Evolutionary conservation across 2,888 invertebrate genomes (phyloP), one percentile per base, ranked within the genome.

Genomic region (Sturmia bella): DNA sequence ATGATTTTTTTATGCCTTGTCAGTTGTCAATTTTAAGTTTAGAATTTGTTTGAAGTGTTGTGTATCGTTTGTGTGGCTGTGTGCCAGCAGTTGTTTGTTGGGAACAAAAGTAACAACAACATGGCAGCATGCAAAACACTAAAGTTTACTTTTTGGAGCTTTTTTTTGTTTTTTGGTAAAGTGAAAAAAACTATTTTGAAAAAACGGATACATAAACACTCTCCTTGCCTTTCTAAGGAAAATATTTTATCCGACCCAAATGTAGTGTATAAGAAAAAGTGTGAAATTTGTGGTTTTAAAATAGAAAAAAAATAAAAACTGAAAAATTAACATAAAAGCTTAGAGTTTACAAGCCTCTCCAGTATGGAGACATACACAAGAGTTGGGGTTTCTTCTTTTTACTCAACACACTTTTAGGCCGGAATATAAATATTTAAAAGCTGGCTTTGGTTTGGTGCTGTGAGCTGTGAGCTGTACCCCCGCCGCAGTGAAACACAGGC

Each of bases 311-410:
- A 39, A 50, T 24, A 59, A 54, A 70, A 68, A 50, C 72, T 85
- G 84, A 83, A 84, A 86, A 88, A 88, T 88, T 88, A 87, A 87
- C 88, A 87, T 88, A 87, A 87, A 88, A 88, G 87, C 87, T 88
- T 84, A 87, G 87, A 87, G 87, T 78, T 75, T 64, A 45, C 54
- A 69, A 63, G 56, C 41, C 63, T 59, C 52, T 21, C 57, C 75
- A 66, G 45, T 48, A 13, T 24, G 69, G 41, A 63, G 61, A 61
- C 61, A 66, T 12, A 66, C 12, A 41, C 68, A 61, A 69, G 45
- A 80, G 50, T 63, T 74, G 27, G 63, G 54, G 50, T 7, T 27
- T 56, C 52, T 41, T 54, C 63, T 17, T 15, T 12, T 37, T 24
- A 17, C 21, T 59, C n/a, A 9, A 41, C 39, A 24, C 24, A 66